Conservation (phyloP, 1,140 invertebrate species). For the Cheumatopsyche charites region DNA sequence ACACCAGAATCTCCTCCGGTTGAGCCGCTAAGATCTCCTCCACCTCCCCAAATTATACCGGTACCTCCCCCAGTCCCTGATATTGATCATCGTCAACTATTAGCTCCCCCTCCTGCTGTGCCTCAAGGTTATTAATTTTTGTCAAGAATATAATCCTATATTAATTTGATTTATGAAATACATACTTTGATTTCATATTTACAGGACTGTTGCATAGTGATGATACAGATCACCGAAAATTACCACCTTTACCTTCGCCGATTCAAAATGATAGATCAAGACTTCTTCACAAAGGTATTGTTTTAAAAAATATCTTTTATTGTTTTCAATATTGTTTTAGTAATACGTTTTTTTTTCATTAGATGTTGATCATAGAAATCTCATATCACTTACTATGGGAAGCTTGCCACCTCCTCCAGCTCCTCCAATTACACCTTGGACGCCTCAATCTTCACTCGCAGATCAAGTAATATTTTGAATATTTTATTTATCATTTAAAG, state of each 20-base stretch:
- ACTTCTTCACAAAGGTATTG: slow-evolving; percentile 51
- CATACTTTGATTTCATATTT: slow-evolving; percentile 5
- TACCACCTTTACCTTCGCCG: slow-evolving; percentile 51
- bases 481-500: not conserved
- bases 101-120: slow-evolving; percentile 55
- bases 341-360: slow-evolving; percentile 17
- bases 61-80: slow-evolving; percentile 45
- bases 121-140: slow-evolving; percentile 15
- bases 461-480: slow-evolving; percentile 52
- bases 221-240: slow-evolving; percentile 56
- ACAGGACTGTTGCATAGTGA: slow-evolving; percentile 52
- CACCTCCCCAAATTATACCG: slow-evolving; percentile 29
- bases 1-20: slow-evolving; percentile 51
- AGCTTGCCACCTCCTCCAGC: slow-evolving; percentile 52
- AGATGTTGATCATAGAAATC: slow-evolving; percentile 82
- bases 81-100: slow-evolving; percentile 55
- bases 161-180: not conserved
- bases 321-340: slow-evolving; percentile 26
- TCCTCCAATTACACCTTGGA: slow-evolving; percentile 41
- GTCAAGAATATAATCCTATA: slow-evolving; percentile 21
- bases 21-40: slow-evolving; percentile 29
- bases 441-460: slow-evolving; percentile 39
- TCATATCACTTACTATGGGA: slow-evolving; percentile 82
- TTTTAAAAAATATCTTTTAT: slow-evolving; percentile 3
- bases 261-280: slow-evolving; percentile 43